Conservation (phyloP, 92 coral and sea anemone genomes). For the Palythoa heliodiscus region DNA sequence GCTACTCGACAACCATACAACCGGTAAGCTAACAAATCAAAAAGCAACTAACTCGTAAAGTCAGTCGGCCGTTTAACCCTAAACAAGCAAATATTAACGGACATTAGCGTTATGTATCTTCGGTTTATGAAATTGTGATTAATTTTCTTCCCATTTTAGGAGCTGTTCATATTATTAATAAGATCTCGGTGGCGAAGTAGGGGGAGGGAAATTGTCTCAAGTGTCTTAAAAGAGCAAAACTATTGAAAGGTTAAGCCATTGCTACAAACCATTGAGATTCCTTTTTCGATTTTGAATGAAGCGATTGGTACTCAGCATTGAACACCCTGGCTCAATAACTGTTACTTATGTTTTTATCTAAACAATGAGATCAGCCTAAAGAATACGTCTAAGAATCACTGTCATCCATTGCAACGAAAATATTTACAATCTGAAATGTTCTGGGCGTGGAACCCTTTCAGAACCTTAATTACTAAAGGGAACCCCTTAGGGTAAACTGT, state of each 20-base stretch:
- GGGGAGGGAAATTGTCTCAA: slow-evolving; percentile 99
- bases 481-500: slow-evolving; percentile 97
- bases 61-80: slow-evolving; percentile 32
- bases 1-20: slow-evolving; percentile 84
- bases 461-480: slow-evolving; percentile 93
- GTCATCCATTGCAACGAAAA: slow-evolving; percentile 91
- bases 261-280: slow-evolving; percentile 82
- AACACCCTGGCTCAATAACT: slow-evolving; percentile 7
- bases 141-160: slow-evolving; percentile 78
- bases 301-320: slow-evolving; percentile 27
- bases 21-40: slow-evolving; percentile 61
- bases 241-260: slow-evolving; percentile 99
- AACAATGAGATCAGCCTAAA: slow-evolving; percentile 34
- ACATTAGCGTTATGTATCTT: slow-evolving; percentile 76
- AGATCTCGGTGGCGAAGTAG: slow-evolving; percentile 93
- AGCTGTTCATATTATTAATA: slow-evolving; percentile 90
- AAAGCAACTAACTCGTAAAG: slow-evolving; percentile 28
- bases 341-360: slow-evolving; percentile 25
- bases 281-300: slow-evolving; percentile 58
- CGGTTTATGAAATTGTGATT: slow-evolving; percentile 75
- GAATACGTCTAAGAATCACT: slow-evolving; percentile 59
- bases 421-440: slow-evolving; percentile 94
- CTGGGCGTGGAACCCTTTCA: slow-evolving; percentile 99
- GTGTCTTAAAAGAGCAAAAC: slow-evolving; percentile 95
- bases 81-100: slow-evolving; percentile 43